phyloP scores from a whole-genome alignment of 2,797 vertebrate species.

The Somateria mollissima region DNA sequence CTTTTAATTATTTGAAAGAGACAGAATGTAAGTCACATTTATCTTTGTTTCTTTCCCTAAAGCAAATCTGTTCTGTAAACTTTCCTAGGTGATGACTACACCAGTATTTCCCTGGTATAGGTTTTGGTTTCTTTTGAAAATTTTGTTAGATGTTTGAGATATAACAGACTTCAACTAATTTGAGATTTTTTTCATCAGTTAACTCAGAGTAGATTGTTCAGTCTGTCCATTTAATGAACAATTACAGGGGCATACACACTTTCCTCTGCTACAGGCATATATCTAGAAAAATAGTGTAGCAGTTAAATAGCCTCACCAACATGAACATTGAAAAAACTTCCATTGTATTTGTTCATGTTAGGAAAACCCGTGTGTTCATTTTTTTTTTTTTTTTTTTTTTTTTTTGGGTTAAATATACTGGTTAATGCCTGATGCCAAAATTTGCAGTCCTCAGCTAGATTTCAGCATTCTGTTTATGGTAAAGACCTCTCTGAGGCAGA shows the following conservation, averaged over 20 bases:
- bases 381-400: neutral
- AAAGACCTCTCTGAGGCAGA: neutral
- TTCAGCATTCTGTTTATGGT: neutral
- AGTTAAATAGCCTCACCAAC: neutral
- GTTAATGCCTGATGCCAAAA: no score
- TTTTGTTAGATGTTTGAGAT: neutral
- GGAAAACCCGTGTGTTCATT: neutral
- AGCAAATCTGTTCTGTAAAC: slow-evolving; percentile 26
- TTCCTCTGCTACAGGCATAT: neutral
- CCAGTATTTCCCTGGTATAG: neutral
- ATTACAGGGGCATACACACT: neutral
- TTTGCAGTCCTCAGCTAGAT: neutral
- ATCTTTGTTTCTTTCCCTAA: slow-evolving; percentile 27
- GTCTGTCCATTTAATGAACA: neutral
- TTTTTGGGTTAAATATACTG: no score
- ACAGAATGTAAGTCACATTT: slow-evolving; percentile 14
- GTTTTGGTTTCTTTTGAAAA: neutral
- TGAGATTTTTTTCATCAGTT: neutral
- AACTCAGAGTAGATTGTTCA: neutral
- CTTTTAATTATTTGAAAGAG: slow-evolving; percentile 50
- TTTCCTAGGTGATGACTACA: neutral
- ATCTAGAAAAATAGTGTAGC: neutral
- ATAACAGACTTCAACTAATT: neutral
- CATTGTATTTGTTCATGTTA: neutral
- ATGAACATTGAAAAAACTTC: neutral